Percentiles rank a stretch among this genome's conserved stretches.
Conservation (phyloP, 2,113 vertebrate genomes). For the Eclectus roratus region DNA sequence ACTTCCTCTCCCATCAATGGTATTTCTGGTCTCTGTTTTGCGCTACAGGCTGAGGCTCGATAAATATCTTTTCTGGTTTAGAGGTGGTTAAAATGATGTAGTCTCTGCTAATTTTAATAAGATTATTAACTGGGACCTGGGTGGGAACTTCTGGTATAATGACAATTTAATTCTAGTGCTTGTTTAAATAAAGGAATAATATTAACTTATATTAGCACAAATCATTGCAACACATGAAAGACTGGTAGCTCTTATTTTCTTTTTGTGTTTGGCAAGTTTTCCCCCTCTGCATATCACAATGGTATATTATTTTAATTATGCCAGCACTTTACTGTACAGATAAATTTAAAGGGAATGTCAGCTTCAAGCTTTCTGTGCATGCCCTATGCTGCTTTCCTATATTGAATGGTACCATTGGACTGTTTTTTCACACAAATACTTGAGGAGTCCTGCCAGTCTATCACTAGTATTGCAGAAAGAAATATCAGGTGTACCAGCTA, state of each 20-base stretch:
- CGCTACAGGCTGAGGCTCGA: neutral
- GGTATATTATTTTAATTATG: neutral
- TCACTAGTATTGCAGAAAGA: neutral
- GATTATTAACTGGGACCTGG: neutral
- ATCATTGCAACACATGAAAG: neutral
- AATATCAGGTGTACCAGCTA: neutral
- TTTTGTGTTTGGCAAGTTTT: neutral
- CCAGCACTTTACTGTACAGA: neutral
- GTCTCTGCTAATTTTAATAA: neutral
- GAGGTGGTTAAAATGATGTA: neutral
- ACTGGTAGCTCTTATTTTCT: neutral
- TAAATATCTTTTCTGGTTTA: neutral
- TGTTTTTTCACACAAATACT: neutral
- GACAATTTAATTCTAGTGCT: neutral
- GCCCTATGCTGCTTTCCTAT: neutral
- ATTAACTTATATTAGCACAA: neutral
- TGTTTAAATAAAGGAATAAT: neutral
- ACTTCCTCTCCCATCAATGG: fast-evolving
- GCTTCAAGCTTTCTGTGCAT: neutral
- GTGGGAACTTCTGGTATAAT: neutral
- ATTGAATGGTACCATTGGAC: fast-evolving
- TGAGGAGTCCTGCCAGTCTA: neutral
- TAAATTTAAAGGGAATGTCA: neutral
- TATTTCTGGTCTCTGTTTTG: neutral
- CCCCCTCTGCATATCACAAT: no score